Base-by-base conservation (phyloP, 2,888 invertebrate genomes). In the Palloptera scutellata region DNA sequence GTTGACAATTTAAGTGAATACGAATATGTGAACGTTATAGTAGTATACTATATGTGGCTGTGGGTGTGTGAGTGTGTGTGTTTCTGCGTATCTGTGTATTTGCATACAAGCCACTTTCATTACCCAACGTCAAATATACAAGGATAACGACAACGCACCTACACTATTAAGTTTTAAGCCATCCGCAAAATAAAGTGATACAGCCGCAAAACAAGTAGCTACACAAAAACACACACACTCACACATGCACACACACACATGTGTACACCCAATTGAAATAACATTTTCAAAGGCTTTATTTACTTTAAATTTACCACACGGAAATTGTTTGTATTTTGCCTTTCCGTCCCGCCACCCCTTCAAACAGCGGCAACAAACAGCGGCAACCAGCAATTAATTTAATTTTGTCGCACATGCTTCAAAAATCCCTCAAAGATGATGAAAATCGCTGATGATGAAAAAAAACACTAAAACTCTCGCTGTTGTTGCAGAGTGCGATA, bases 141-240 rank as follows among this genome's bases (percentile, higher is more conserved):
- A 45, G 57, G 12, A 6, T 30, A 30, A 30, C 30, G 30, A 30
- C 48, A 19, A 12, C 40, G 58, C 41, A 51, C 51, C 20, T 53
- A 53, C 58, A 69, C 68, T 74, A 80, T 79, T 79, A 78, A 79
- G 77, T 78, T 80, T 75, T 79, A 79, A 81, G 79, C 79, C 80
- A 79, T 76, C 81, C 81, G 76, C 80, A 81, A 76, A 81, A 80
- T 81, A 76, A 81, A 81, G 81, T 81, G 81, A 79, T 79, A 76
- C 76, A 78, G 73, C 81, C 81, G 74, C 80, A 80, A 80, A 80
- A 76, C 80, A 78, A 75, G 77, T 78, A 81, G 81, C 79, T 77
- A 79, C 77, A 78, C 77, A 78, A 75, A 74, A 72, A 72, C 69
- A 72, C 69, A 75, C 72, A 73, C 66, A 73, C 45, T 65, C n/a